Percentiles rank a stretch among this genome's conserved stretches.
phyloP scores from a whole-genome alignment of 2,113 vertebrate genomes.

The Tetraodon nigroviridis region DNA sequence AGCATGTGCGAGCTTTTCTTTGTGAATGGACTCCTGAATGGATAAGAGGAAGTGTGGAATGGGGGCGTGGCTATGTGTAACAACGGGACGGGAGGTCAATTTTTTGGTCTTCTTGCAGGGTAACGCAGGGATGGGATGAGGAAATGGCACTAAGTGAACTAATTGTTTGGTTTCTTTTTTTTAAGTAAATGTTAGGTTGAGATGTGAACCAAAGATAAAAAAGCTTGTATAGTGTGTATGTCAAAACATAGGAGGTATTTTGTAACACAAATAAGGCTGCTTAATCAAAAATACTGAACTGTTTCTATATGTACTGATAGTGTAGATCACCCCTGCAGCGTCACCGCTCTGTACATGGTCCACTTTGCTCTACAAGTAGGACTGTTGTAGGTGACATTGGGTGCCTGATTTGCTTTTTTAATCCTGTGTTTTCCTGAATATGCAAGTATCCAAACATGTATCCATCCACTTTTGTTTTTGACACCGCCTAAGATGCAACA shows the following conservation, averaged over 20 bases:
- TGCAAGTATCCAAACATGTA: neutral
- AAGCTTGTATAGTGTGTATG: conserved; percentile 23
- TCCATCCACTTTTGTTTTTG: conserved; percentile 10
- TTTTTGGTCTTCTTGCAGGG: conserved; percentile 58
- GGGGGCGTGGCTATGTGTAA: conserved; percentile 77
- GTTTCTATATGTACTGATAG: conserved; percentile 67
- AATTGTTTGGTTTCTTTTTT: conserved; percentile 34
- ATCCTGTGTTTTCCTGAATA: conserved; percentile 39
- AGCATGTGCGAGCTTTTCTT: conserved; percentile 68
- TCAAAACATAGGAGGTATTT: conserved; percentile 62
- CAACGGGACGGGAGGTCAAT: conserved; percentile 43
- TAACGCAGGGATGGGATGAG: conserved; percentile 49
- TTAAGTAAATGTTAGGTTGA: conserved; percentile 69
- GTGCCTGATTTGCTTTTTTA: conserved; percentile 58
- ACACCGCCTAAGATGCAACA: conserved; percentile 12
- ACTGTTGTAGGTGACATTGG: conserved; percentile 48
- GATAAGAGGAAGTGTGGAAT: conserved; percentile 86
- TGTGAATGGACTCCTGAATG: conserved; percentile 81
- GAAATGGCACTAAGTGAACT: conserved; percentile 57
- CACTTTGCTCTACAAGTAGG: conserved; percentile 52
- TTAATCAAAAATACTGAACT: conserved; percentile 62
- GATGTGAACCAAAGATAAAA: conserved; percentile 73
- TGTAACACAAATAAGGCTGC: conserved; percentile 69
- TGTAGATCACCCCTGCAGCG: conserved; percentile 59
- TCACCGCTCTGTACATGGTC: conserved; percentile 61